Base-by-base conservation (phyloP, 2,888 invertebrate genomes). In the Luperina testacea region DNA sequence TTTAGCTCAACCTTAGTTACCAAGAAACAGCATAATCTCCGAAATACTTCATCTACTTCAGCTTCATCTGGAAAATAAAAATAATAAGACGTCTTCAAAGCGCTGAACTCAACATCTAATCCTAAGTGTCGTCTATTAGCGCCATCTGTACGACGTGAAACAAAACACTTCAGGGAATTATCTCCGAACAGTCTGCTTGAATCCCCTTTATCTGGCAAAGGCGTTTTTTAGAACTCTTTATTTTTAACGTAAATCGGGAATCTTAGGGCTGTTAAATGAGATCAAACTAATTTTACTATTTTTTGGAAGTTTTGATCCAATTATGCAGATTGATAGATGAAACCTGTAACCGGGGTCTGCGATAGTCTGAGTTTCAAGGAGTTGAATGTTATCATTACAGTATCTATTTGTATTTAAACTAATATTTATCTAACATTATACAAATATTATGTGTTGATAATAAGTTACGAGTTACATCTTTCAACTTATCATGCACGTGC, bases 121-220 rank as follows among this genome's bases (percentile, higher is more conserved):
- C 69, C 80, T 69, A 68, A 73, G 59, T 67, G 75, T 73, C 64
- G 67, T 32, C 72, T 73, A 77, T 75, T 72, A 87, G 78, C 78
- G 80, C 78, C 75, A 83, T 83, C 80, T 86, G 75, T 69, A 32
- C 68, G 79, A 45, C 82, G 80, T 69, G 65, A 87, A 80, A 84
- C 71, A 80, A 83, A 87, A 87, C 84, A 76, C 75, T 87, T 76
- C 51, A 51, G 80, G 79, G 87, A 83, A 83, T 83, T 87, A 84
- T 80, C 87, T 48, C 11, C 38, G 51, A 75, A 77, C 71, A 61
- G 32, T 76, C 63, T 57, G 75, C 61, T 73, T 42, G 59, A 45
- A 76, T 84, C 53, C 48, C 13, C 45, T 86, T 70, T 84, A 79
- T 72, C 84, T 65, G 42, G 42, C 42, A 61, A 69, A 69, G 67